Base-by-base conservation (phyloP, 2,888 invertebrate species). In the Lycophotia porphyrea region DNA sequence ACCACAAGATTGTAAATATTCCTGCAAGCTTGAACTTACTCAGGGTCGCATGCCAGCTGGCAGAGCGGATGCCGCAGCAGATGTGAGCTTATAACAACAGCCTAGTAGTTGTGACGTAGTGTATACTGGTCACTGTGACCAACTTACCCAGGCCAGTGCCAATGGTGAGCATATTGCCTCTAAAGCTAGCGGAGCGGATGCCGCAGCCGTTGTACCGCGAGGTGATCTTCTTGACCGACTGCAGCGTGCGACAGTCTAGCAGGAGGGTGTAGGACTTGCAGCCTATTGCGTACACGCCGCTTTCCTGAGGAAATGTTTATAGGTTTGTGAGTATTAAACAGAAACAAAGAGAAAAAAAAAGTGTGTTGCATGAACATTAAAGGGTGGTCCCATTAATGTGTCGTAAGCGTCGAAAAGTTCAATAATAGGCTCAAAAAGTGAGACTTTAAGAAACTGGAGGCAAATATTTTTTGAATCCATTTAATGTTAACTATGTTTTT, bases 1-100 rank as follows among this genome's bases (percentile, higher is more conserved):
- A 9, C 24, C 9, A 49, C 49, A 21, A 47, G 49, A 21, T 24
- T 21, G 21, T 47, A 8, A 47, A 9, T 24, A 24, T 49, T 47
- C 49, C 49, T 24, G 9, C 9, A 49, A 49, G 49, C 24, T 24
- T 24, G 24, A 24, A 55, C 82, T 85, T 27, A 94, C 95, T 99
- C 34, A 98, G 97, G 0, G 99, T 99, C 31, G 99, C 99, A 84
- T 97, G 0, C 98, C 98, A 99, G 94, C 98, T 98, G 47, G 99
- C 98, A 0, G 99, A 99, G 64, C 99, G 97, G 85, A 99, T 98
- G 49, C 99, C 99, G 95, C 98, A 98, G 39, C 99, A 99, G 98
- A 98, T 0, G 98, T 97, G 68, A 99, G 98, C 93, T 98, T 98
- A 49, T 49, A 49, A 24, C 24, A 49, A 47, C 49, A 49, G 49